Base-by-base conservation (phyloP, 1,140 invertebrate species). In the Hormaphis cornu region DNA sequence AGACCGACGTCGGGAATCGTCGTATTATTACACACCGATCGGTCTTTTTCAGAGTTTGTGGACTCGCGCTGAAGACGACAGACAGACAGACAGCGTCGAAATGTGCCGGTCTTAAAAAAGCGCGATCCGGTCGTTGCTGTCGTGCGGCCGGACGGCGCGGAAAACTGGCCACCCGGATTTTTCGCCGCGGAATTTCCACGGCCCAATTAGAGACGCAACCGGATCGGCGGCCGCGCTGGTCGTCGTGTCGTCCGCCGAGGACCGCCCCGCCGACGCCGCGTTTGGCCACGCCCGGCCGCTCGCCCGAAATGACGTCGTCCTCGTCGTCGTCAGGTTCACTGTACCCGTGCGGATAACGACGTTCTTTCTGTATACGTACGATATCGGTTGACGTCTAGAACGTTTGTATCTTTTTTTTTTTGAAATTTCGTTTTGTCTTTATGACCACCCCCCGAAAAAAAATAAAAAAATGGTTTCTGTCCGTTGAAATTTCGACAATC, bases 191-290 rank as follows among this genome's bases (percentile, higher is more conserved):
- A 66, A 48, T 66, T 66, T 66, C 28, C 61, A 48, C 61, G 61
- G 61, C 61, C 61, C 61, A 66, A 66, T 66, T 50, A 66, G 61
- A 66, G n/a, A n/a, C n/a, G n/a, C 35, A 66, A 66, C 61, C 61
- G 61, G 61, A 66, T 66, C 61, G 61, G 28, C 44, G 61, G 22
- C 58, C n/a, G 44, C 18, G 33, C n/a, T n/a, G n/a, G n/a, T n/a
- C n/a, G n/a, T n/a, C n/a, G n/a, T n/a, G 54, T 35, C 44, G 44
- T 33, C 61, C 61, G 61, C 16, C 61, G 61, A 61, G 58, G 46
- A 30, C 37, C 58, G 58, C 58, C 58, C 58, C 58, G 40, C 58
- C 40, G 58, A 16, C 12, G 16, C 37, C 24, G 42, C 16, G 58
- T 44, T 61, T 61, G 58, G 58, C 61, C 61, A 66, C 61, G 61